These are phyloP conservation scores for Alloscopus bannaensis DNA, from an alignment of 2,888 invertebrate genomes.

Conservation along the genomic window DNA sequence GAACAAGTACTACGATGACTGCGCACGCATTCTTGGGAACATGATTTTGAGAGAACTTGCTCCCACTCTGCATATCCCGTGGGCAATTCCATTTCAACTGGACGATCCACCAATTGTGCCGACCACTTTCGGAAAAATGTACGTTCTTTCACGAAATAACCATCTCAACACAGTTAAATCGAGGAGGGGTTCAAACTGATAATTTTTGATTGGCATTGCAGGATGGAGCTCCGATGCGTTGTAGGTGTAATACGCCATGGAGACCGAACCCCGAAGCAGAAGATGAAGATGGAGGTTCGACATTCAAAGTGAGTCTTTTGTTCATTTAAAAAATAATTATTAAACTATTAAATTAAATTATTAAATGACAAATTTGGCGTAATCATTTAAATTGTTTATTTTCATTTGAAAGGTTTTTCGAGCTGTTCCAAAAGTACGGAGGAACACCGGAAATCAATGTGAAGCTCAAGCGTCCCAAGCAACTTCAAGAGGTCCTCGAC, in stretches of 20 bases:
- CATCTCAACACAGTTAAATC: no score
- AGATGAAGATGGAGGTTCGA: slow-evolving; percentile 99
- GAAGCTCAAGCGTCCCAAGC: slow-evolving; percentile 97
- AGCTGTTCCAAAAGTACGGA: slow-evolving; percentile 98
- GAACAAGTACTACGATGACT: slow-evolving; percentile 99
- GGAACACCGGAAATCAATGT: slow-evolving; percentile 97
- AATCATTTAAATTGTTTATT: neutral
- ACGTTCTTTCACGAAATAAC: slow-evolving; percentile 71
- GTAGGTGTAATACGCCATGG: slow-evolving; percentile 96
- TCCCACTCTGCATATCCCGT: slow-evolving; percentile 96
- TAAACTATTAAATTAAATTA: neutral
- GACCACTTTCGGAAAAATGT: slow-evolving; percentile 98
- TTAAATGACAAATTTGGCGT: neutral
- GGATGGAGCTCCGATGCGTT: slow-evolving; percentile 88
- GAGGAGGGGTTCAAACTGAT: no score
- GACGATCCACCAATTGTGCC: slow-evolving; percentile 99
- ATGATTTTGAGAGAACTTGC: slow-evolving; percentile 97
- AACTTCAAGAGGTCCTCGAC: slow-evolving; percentile 97
- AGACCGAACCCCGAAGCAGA: slow-evolving; percentile 99
- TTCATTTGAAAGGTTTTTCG: slow-evolving; percentile 88
- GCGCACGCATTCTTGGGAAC: slow-evolving; percentile 98
- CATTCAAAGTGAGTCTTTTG: slow-evolving; percentile 86
- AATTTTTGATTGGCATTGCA: no score
- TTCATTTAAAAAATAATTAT: slow-evolving; percentile 6
- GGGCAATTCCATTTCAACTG: slow-evolving; percentile 96